phyloP scores from a whole-genome alignment of 2,888 invertebrate genomes.

The Zhengitettix transpicula region DNA sequence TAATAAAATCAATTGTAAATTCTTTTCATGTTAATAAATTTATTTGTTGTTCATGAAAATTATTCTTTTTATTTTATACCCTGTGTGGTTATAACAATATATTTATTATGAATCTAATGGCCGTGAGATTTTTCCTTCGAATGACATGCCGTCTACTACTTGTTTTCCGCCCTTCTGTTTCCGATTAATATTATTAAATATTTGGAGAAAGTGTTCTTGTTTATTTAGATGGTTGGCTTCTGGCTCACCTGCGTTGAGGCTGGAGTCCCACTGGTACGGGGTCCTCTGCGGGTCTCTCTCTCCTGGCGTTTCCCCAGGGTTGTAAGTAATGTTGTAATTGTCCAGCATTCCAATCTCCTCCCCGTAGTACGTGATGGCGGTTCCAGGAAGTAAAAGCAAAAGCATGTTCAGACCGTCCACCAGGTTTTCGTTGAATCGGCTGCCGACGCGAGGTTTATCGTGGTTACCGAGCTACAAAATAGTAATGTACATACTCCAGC shows the following conservation, averaged over 20 bases:
- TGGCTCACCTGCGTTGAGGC: conserved; percentile 6
- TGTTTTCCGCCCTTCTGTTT: too few relatives aligned
- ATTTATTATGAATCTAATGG: too few relatives aligned
- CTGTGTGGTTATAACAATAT: too few relatives aligned
- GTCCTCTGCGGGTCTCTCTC: conserved; percentile 19
- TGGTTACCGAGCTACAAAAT: conserved; percentile 55
- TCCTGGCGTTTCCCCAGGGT: conserved; percentile 30
- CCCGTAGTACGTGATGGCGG: conserved; percentile 74
- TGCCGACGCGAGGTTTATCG: conserved; percentile 50
- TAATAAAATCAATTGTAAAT: too few relatives aligned
- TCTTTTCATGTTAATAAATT: too few relatives aligned
- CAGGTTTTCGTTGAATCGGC: conserved; percentile 46
- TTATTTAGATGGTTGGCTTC: too few relatives aligned
- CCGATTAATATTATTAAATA: too few relatives aligned
- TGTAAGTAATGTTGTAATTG: conserved; percentile 34
- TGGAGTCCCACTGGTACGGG: conserved; percentile 22
- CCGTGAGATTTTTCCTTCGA: too few relatives aligned
- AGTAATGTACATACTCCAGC: not conserved
- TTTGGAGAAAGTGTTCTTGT: too few relatives aligned
- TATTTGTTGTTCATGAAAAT: too few relatives aligned
- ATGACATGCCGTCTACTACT: too few relatives aligned
- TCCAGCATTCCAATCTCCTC: conserved; percentile 63
- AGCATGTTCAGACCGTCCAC: conserved; percentile 73
- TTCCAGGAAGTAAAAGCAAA: conserved; percentile 65
- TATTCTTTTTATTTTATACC: too few relatives aligned